Base-by-base conservation (phyloP, 2,888 invertebrate genomes). In the Patella depressa region DNA sequence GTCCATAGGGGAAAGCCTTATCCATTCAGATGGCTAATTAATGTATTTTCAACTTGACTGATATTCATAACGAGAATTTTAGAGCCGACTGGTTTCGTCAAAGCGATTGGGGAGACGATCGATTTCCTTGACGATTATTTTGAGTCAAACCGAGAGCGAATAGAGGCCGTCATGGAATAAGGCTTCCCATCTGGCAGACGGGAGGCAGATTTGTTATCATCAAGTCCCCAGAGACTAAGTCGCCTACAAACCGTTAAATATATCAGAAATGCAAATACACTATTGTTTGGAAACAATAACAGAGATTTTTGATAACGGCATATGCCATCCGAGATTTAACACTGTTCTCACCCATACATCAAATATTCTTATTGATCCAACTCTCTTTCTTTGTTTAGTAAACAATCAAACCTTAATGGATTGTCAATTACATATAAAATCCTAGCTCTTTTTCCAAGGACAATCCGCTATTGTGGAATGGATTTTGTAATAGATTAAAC, bases 201-300 rank as follows among this genome's bases (percentile, higher is more conserved):
- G 24, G 65, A 65, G 24, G 24, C 12, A 65, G 65, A 65, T 65
- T 65, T 24, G 65, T 65, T 65, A 65, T 65, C 65, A 45, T 65
- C 65, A 3, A 19, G 11, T 65, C 65, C 65, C 65, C 24, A 65
- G 65, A 65, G 65, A 24, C 24, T 65, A 24, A 19, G 45, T 45
- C 45, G 45, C 45, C 45, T 65, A 19, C 24, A 65, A 65, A 19
- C 65, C 65, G 65, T 65, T 65, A 65, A 65, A 24, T 19, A 24
- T 24, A 65, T 19, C 65, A 65, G 65, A 65, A 65, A 65, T 65
- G 65, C 24, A 65, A 65, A 65, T 65, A 65, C 19, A 24, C 19
- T 24, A 65, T 65, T 65, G 65, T 65, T 65, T 65, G 65, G 65
- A 65, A 65, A 65, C 19, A 65, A 65, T 65, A 65, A 65, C 65